Evolutionary conservation across 2,888 invertebrate species (phyloP).

Genomic region (Rhamphomyia laevipes): DNA sequence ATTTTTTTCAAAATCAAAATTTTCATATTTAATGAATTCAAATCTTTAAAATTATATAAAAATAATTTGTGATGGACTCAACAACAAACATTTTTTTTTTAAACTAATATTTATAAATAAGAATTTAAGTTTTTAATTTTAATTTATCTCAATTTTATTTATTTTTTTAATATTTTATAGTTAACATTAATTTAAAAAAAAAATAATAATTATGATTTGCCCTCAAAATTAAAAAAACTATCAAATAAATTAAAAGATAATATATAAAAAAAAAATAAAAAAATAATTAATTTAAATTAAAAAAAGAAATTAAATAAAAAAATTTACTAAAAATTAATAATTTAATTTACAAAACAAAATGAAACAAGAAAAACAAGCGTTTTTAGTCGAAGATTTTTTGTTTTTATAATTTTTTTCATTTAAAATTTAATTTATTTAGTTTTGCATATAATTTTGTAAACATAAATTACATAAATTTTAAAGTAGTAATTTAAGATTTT

Average conservation of each 20-base stretch:
- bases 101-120: neutral
- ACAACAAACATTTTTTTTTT: no score
- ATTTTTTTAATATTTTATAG: neutral
- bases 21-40: no score
- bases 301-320: conserved; percentile 1
- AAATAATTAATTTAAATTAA: conserved; percentile 1
- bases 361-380: conserved; percentile 35
- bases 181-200: neutral
- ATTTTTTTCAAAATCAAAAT: no score
- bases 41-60: no score
- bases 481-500: no score
- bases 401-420: conserved; percentile 4
- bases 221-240: neutral
- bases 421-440: conserved; percentile 4
- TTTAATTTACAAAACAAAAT: no score
- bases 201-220: neutral
- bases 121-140: neutral
- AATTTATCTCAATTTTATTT: no score
- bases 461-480: neutral
- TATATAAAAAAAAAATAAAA: neutral
- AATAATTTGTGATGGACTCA: conserved; percentile 11
- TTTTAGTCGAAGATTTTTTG: conserved; percentile 35
- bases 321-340: neutral
- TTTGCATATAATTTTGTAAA: no score
- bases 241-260: neutral